Base-by-base conservation (phyloP, 2,888 invertebrate species). In the Zele albiditarsus region DNA sequence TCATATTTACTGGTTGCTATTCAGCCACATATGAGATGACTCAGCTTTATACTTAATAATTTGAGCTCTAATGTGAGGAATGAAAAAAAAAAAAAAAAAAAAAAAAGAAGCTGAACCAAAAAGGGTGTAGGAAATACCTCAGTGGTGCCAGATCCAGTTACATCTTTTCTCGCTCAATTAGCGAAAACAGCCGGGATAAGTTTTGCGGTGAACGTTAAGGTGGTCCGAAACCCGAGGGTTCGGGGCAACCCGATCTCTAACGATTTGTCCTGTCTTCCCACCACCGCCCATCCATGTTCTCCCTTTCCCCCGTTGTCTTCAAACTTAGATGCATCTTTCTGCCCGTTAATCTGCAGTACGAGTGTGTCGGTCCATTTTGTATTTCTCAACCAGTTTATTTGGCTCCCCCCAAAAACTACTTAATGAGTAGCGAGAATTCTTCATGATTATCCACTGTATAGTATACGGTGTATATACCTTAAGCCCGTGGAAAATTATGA, bases 81-180 rank as follows among this genome's bases (percentile, higher is more conserved):
- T n/a, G n/a, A n/a, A n/a, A n/a, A n/a, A n/a, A n/a, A n/a, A n/a
- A n/a, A n/a, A n/a, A n/a, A n/a, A n/a, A n/a, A n/a, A n/a, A n/a
- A n/a, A n/a, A n/a, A n/a, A n/a, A n/a, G n/a, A n/a, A n/a, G n/a
- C n/a, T n/a, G n/a, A n/a, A n/a, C n/a, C n/a, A n/a, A n/a, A n/a
- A n/a, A n/a, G n/a, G n/a, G n/a, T n/a, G n/a, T n/a, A n/a, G n/a
- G n/a, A 88, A 88, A 88, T 89, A 89, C 87, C 87, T 86, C 81
- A 81, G 82, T 84, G 84, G 85, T 85, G 87, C 84, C 83, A 88
- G 89, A 87, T 89, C 89, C 88, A 88, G 88, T 89, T 89, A 89
- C 89, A 86, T 88, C 86, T 88, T 89, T 88, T 87, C 87, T 88
- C 88, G 88, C 87, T 88, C 89, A 89, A 89, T 89, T 89, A 89